A percentile compares a stretch with the other conserved stretches of the same genome.
phyloP scores from a whole-genome alignment of 2,888 invertebrate genomes.

The Eupsilia transversa region DNA sequence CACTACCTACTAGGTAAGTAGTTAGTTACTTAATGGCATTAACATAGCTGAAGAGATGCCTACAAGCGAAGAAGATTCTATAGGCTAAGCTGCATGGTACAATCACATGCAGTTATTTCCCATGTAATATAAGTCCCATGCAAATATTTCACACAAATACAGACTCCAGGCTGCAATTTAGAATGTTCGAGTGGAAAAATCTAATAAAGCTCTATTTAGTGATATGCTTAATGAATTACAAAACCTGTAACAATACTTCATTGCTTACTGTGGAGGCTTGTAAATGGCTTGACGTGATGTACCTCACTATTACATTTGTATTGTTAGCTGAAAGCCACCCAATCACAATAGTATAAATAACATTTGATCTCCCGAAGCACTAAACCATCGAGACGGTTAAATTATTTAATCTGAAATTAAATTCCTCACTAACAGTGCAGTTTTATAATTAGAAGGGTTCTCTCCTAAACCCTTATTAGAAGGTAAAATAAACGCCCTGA shows the following conservation, averaged over 20 bases:
- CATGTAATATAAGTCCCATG: no score
- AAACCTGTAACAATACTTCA: no score
- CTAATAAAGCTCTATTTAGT: no score
- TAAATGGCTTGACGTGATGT: no score
- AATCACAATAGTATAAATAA: no score
- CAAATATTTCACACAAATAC: not conserved
- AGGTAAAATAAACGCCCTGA: conserved; percentile 39
- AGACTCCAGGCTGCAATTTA: not conserved
- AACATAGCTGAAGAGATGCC: not conserved
- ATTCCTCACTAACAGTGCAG: conserved; percentile 32
- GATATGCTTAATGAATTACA: no score
- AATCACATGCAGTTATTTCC: not conserved
- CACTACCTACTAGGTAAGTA: not conserved
- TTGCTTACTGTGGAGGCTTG: no score
- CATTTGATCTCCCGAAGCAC: not conserved
- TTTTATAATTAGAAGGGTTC: conserved; percentile 43
- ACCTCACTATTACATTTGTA: not conserved
- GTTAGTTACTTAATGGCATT: not conserved
- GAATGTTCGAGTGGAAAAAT: not conserved
- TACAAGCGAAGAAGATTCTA: not conserved
- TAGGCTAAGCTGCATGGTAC: no score
- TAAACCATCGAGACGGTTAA: not conserved
- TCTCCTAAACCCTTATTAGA: conserved; percentile 40
- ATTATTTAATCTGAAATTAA: conserved; percentile 18
- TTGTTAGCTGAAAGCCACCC: no score